These are phyloP conservation scores for Aegithalos caudatus DNA, from an alignment of 2,113 vertebrate species.

Conservation along the genomic window DNA sequence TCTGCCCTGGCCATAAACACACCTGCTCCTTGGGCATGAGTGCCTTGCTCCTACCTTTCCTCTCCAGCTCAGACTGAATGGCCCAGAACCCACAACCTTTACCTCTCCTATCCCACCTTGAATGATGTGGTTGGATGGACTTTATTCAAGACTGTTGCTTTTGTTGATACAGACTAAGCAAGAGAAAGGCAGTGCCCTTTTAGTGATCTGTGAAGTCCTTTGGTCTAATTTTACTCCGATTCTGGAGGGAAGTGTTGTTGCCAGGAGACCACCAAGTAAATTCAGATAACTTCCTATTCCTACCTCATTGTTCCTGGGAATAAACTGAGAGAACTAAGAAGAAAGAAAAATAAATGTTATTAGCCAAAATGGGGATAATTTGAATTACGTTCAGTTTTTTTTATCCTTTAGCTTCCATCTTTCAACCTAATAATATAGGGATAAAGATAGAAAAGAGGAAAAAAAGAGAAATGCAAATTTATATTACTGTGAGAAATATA, in stretches of 20 bases:
- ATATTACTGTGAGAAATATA: background rate
- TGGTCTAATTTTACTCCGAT: background rate
- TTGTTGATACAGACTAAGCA: background rate
- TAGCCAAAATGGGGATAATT: background rate
- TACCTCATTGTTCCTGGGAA: background rate
- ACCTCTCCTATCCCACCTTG: background rate
- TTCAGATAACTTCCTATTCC: background rate
- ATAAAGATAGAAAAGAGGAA: background rate
- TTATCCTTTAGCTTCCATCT: background rate
- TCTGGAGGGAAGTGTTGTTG: background rate
- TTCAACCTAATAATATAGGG: background rate
- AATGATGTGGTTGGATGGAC: rapidly evolving
- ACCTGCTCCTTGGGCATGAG: background rate
- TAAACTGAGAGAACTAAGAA: background rate
- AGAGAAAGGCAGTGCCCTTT: background rate
- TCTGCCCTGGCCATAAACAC: background rate
- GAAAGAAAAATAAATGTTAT: background rate
- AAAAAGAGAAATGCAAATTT: background rate
- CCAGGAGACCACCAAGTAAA: background rate
- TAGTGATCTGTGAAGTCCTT: background rate
- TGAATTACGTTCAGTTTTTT: background rate
- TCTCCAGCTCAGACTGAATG: background rate
- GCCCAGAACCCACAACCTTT: too few relatives aligned
- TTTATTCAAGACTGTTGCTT: background rate
- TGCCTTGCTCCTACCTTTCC: background rate